phyloP scores from a whole-genome alignment of 2,888 invertebrate genomes.

The Pterostichus madidus region DNA sequence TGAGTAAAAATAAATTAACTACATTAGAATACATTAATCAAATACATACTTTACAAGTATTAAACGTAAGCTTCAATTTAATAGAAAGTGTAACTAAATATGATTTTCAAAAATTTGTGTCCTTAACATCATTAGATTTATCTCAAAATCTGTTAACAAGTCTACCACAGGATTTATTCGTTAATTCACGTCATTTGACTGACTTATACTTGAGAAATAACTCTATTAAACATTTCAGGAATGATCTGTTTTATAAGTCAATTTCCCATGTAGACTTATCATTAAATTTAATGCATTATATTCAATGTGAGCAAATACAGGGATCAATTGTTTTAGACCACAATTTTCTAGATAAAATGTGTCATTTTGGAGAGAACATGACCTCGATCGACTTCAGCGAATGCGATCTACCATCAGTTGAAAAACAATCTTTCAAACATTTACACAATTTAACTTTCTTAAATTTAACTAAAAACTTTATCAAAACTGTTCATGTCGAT shows the following conservation, averaged over 20 bases:
- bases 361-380: neutral
- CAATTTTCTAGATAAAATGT: conserved; percentile 3
- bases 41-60: neutral
- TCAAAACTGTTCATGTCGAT: conserved; percentile 3
- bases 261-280: conserved; percentile 15
- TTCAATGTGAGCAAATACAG: conserved; percentile 12
- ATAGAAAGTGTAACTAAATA: neutral
- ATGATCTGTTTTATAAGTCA: conserved; percentile 33
- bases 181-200: neutral
- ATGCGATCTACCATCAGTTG: conserved; percentile 82
- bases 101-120: conserved; percentile 7
- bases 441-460: neutral
- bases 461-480: neutral
- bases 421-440: conserved; percentile 74
- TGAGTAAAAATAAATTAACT: conserved; percentile 6
- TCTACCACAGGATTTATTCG: conserved; percentile 2
- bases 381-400: conserved; percentile 81
- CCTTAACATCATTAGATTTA: conserved; percentile 1
- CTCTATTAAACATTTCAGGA: neutral
- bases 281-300: neutral
- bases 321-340: neutral
- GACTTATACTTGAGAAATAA: conserved; percentile 10
- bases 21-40: neutral
- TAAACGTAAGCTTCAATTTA: conserved; percentile 15
- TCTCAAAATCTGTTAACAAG: neutral